Evolutionary conservation across 2,113 vertebrate genomes (phyloP).

Genomic region (Psittacara wagleri): DNA sequence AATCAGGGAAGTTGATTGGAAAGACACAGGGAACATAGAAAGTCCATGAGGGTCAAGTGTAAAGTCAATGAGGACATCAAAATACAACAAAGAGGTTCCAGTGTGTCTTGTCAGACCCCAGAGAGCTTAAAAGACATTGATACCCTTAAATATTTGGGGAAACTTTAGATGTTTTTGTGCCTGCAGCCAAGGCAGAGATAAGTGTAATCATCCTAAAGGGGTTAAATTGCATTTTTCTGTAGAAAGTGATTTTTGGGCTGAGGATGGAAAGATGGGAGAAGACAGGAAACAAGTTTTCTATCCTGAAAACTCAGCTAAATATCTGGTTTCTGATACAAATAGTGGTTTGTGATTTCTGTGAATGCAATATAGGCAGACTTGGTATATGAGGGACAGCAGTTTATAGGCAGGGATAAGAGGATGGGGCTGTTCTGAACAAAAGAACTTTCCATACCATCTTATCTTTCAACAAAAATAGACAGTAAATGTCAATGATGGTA

Average conservation of each 20-base stretch:
- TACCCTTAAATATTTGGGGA: neutral
- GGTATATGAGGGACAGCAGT: neutral
- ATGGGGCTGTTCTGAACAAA: neutral
- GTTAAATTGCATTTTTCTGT: neutral
- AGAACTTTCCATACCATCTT: neutral
- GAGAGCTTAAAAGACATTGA: neutral
- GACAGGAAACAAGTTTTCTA: neutral
- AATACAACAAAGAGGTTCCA: neutral
- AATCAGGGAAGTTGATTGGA: neutral
- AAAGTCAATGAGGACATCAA: neutral
- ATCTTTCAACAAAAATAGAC: neutral
- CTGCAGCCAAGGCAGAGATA: neutral
- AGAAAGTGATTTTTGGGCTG: neutral
- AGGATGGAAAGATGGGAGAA: neutral
- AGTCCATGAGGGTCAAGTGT: neutral
- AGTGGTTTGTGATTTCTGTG: neutral
- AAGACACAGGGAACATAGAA: neutral
- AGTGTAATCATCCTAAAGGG: neutral
- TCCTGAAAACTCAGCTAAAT: neutral
- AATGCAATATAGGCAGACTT: accelerated
- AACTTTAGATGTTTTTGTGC: neutral
- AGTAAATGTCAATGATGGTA: neutral
- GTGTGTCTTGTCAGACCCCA: neutral
- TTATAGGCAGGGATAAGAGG: accelerated
- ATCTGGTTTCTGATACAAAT: neutral